Percentiles rank a stretch among this genome's conserved stretches.
Evolutionary conservation across 2,113 vertebrate species (phyloP).

Genomic region (Jacana jacana): DNA sequence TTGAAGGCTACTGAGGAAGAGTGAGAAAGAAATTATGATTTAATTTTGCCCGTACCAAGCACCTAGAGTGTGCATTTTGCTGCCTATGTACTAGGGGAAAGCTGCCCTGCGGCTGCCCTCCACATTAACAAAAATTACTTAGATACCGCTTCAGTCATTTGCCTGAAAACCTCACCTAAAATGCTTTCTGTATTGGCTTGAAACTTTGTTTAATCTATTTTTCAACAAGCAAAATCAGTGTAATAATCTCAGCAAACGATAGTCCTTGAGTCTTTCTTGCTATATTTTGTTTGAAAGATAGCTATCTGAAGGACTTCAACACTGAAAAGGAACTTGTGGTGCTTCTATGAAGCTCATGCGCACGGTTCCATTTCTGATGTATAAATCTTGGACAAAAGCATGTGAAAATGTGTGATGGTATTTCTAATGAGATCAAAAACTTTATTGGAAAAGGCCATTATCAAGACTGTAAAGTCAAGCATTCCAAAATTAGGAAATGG

Average conservation of each 20-base stretch:
- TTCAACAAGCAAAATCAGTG: neutral
- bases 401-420: neutral
- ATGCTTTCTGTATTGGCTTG: constrained; percentile 4
- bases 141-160: neutral
- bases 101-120: neutral
- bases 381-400: constrained; percentile 17
- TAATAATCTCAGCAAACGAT: constrained; percentile 2
- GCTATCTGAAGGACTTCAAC: neutral
- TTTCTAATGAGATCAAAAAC: constrained; percentile 28
- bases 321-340: neutral
- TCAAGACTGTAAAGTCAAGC: constrained; percentile 38
- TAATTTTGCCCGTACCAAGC: neutral
- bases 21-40: neutral
- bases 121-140: neutral
- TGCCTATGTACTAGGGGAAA: neutral
- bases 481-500: constrained; percentile 31
- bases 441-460: constrained; percentile 32
- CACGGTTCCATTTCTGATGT: neutral
- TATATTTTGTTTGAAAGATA: constrained; percentile 23
- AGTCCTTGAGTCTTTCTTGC: constrained; percentile 14
- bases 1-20: neutral
- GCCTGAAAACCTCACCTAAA: constrained; percentile 4
- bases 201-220: constrained; percentile 13
- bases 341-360: neutral
- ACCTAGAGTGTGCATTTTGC: neutral